Evolutionary conservation across 1,140 invertebrate genomes (phyloP).

Genomic region (Anoplophora glabripennis): DNA sequence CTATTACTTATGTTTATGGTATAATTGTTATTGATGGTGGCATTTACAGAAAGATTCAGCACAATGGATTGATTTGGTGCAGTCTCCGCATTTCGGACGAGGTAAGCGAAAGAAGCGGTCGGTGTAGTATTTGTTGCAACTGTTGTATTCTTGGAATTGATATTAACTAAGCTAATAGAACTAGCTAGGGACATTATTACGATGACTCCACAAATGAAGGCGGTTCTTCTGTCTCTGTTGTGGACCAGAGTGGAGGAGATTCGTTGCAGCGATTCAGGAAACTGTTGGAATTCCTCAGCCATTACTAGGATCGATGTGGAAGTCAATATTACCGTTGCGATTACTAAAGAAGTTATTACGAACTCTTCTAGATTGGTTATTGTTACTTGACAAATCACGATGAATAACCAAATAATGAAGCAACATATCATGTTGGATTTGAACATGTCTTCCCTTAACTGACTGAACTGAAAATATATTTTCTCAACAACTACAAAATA

Average conservation of each 20-base stretch:
- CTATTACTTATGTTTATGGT: conserved; percentile 41
- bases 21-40: conserved; percentile 50
- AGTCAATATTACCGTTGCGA: conserved; percentile 66
- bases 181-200: conserved; percentile 67
- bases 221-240: conserved; percentile 65
- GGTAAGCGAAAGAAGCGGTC: too few relatives aligned
- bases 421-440: conserved; percentile 93
- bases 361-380: conserved; percentile 35
- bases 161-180: conserved; percentile 24
- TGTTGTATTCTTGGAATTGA: background rate
- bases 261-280: conserved; percentile 63
- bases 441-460: conserved; percentile 90
- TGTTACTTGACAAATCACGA: conserved; percentile 61
- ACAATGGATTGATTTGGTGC: conserved; percentile 24
- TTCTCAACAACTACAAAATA: background rate
- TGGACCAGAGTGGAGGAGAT: conserved; percentile 71
- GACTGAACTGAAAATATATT: conserved; percentile 64
- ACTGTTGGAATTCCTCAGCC: conserved; percentile 77
- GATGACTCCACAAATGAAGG: conserved; percentile 78
- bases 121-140: background rate
- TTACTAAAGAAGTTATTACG: conserved; percentile 49
- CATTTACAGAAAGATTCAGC: conserved; percentile 46
- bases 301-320: conserved; percentile 74
- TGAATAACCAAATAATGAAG: conserved; percentile 86
- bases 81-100: background rate